phyloP scores from a whole-genome alignment of 2,888 invertebrate genomes.

The Pterostichus madidus region DNA sequence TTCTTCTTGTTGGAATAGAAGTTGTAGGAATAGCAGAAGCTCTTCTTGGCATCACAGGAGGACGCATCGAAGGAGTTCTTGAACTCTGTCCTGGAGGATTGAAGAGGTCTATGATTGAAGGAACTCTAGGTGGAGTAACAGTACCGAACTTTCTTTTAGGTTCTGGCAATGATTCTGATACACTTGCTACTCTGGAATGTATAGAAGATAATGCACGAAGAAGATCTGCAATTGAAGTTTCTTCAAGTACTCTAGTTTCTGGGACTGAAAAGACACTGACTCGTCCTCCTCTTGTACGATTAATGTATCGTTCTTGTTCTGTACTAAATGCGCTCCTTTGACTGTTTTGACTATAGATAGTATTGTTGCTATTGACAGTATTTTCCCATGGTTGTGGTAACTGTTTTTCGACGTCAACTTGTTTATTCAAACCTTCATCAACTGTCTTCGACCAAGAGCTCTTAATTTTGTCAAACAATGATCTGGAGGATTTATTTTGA shows the following conservation, averaged over 20 bases:
- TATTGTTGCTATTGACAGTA: constrained; percentile 69
- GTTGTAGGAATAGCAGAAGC: constrained; percentile 70
- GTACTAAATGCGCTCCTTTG: constrained; percentile 75
- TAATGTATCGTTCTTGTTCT: constrained; percentile 70
- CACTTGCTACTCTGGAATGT: constrained; percentile 78
- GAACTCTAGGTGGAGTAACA: constrained; percentile 78
- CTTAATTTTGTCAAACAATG: constrained; percentile 54
- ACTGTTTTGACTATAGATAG: constrained; percentile 18
- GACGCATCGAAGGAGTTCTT: constrained; percentile 74
- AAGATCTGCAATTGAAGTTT: constrained; percentile 90
- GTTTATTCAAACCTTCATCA: constrained; percentile 68
- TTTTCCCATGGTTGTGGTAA: constrained; percentile 70
- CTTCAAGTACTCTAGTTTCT: constrained; percentile 85
- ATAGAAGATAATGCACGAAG: constrained; percentile 88
- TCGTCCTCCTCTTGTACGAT: constrained; percentile 71
- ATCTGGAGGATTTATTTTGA: constrained; percentile 13
- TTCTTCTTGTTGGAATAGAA: constrained; percentile 35
- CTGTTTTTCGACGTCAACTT: constrained; percentile 73
- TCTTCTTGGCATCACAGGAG: constrained; percentile 69
- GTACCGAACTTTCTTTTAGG: constrained; percentile 80
- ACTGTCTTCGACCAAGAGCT: constrained; percentile 58
- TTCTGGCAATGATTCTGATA: constrained; percentile 72
- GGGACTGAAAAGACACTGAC: constrained; percentile 69
- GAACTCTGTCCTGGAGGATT: constrained; percentile 16
- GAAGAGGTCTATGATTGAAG: constrained; percentile 76